A percentile compares a stretch with the other conserved stretches of the same genome.
Conservation (phyloP, 2,797 vertebrate species). For the Gila robusta region DNA sequence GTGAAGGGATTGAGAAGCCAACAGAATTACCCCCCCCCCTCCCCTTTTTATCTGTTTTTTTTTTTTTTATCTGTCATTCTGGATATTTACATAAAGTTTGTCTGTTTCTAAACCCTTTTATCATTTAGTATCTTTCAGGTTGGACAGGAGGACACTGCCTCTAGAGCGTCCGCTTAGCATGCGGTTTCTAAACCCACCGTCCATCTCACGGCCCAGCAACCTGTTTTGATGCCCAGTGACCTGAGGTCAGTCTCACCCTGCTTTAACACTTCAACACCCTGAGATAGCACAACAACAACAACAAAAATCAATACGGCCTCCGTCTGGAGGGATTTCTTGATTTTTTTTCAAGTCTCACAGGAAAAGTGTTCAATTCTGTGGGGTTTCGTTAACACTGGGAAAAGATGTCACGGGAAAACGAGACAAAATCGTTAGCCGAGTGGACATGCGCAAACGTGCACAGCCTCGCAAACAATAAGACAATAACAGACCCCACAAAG, state of each 20-base stretch:
- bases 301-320: constrained; percentile 52
- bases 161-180: constrained; percentile 27
- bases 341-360: constrained; percentile 22
- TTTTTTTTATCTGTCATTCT: background rate
- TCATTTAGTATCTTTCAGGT: constrained; percentile 5
- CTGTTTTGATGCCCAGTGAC: constrained; percentile 46
- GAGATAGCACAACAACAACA: constrained; percentile 56
- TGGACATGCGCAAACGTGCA: constrained; percentile 15
- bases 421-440: constrained; percentile 5
- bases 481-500: constrained; percentile 48
- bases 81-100: background rate
- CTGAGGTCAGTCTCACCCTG: constrained; percentile 43
- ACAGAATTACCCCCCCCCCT: background rate
- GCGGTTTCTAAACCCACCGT: constrained; percentile 23
- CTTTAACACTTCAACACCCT: constrained; percentile 42
- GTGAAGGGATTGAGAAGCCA: background rate
- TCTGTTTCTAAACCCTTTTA: constrained; percentile 11
- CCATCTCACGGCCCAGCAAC: constrained; percentile 18
- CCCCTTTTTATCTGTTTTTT: background rate
- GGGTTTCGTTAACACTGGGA: constrained; percentile 16
- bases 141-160: background rate
- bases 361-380: constrained; percentile 39
- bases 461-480: constrained; percentile 37
- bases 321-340: constrained; percentile 24
- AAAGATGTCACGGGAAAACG: constrained; percentile 34